A percentile compares a stretch with the other conserved stretches of the same genome.
Evolutionary conservation across 2,888 invertebrate genomes (phyloP).

Genomic region (Heliconius ismenius): DNA sequence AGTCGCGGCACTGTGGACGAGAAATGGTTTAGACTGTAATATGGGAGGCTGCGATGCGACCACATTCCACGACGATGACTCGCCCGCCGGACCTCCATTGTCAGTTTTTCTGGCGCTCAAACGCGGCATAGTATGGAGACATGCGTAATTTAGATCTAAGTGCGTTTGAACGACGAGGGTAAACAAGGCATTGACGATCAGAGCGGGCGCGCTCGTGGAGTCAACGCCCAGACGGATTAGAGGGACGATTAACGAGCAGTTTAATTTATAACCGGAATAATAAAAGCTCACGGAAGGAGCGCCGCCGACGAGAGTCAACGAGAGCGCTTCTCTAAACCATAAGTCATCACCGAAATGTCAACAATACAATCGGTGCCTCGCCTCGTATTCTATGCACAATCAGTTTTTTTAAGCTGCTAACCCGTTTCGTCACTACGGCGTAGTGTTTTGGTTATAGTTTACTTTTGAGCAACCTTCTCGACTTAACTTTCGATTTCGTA

Average conservation of each 20-base stretch:
- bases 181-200: constrained; percentile 57
- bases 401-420: constrained; percentile 45
- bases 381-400: constrained; percentile 42
- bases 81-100: constrained; percentile 51
- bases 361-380: constrained; percentile 53
- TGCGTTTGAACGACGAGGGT: constrained; percentile 56
- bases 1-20: constrained; percentile 32
- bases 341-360: constrained; percentile 65
- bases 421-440: constrained; percentile 41
- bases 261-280: constrained; percentile 80
- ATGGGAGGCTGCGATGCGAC: constrained; percentile 61
- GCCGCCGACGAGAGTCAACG: constrained; percentile 48
- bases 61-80: constrained; percentile 75
- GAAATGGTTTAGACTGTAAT: constrained; percentile 38
- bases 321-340: constrained; percentile 54
- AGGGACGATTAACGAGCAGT: constrained; percentile 77
- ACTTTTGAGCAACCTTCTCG: constrained; percentile 57
- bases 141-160: constrained; percentile 61
- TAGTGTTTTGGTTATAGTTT: constrained; percentile 36
- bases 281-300: constrained; percentile 70
- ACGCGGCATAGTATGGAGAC: constrained; percentile 54
- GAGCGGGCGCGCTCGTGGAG: constrained; percentile 55
- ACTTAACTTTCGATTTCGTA: constrained; percentile 82
- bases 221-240: constrained; percentile 81
- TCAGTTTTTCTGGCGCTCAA: constrained; percentile 50